Conservation (phyloP, 1,140 invertebrate genomes). For the Leptopilina boulardi region DNA sequence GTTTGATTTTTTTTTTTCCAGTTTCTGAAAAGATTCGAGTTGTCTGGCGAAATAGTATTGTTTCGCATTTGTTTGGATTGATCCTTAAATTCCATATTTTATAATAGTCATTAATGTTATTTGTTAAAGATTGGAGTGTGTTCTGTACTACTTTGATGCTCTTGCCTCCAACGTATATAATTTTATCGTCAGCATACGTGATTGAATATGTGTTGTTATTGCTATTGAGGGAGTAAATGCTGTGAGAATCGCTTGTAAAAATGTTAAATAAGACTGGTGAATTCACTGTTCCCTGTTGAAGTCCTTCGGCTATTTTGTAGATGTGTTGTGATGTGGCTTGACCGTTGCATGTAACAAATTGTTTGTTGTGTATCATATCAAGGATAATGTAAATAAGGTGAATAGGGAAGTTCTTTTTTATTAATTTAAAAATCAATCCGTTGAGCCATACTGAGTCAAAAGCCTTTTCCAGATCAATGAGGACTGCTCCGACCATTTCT, state of each 20-base stretch:
- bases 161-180: not conserved
- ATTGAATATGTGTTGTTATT: not conserved
- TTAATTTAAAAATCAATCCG: not conserved
- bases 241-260: not conserved
- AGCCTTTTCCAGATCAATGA: not conserved
- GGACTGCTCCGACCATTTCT: not conserved
- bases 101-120: not conserved
- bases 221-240: not conserved
- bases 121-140: not conserved
- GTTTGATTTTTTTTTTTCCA: not conserved
- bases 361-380: not conserved
- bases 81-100: slow-evolving; percentile 18
- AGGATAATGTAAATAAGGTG: not conserved
- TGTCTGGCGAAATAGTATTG: not conserved
- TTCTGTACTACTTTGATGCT: not conserved
- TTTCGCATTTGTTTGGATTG: not conserved
- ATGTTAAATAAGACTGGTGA: not conserved
- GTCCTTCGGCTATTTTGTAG: not conserved
- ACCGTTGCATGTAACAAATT: not conserved
- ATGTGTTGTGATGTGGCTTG: not conserved
- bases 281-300: not conserved
- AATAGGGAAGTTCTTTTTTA: not conserved
- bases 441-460: not conserved
- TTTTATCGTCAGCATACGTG: not conserved
- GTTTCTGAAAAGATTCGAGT: not conserved